Evolutionary conservation across 2,888 invertebrate genomes (phyloP).

Genomic region (Mystacides longicornis): DNA sequence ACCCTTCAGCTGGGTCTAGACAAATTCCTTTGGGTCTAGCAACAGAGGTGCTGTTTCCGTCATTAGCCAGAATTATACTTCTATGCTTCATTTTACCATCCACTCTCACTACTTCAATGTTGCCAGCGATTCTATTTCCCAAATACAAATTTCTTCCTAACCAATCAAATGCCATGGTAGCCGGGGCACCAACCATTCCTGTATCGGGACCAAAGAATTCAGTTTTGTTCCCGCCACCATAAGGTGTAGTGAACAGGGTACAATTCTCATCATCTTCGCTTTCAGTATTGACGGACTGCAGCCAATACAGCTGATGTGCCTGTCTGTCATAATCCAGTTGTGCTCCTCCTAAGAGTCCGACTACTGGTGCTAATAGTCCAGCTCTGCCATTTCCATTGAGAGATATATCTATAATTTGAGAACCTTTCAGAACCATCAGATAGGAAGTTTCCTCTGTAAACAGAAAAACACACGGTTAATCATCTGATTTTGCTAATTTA

Average conservation of each 20-base stretch:
- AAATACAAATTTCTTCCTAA: constrained; percentile 90
- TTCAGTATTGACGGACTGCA: constrained; percentile 62
- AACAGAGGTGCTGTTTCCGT: constrained; percentile 78
- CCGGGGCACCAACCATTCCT: constrained; percentile 87
- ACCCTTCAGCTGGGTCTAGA: constrained; percentile 89
- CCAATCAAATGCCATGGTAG: constrained; percentile 94
- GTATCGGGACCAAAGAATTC: constrained; percentile 74
- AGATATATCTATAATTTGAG: constrained; percentile 81
- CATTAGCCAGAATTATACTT: constrained; percentile 80
- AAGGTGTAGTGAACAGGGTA: constrained; percentile 76
- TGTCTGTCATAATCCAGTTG: constrained; percentile 89
- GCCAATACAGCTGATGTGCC: constrained; percentile 79
- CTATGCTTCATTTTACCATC: constrained; percentile 80
- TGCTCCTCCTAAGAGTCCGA: constrained; percentile 75
- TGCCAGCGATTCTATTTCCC: constrained; percentile 82
- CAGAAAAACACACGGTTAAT: neutral
- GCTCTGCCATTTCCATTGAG: constrained; percentile 68
- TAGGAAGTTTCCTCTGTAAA: constrained; percentile 73
- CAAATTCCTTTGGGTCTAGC: constrained; percentile 82
- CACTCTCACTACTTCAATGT: constrained; percentile 81
- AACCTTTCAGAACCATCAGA: constrained; percentile 81
- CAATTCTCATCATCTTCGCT: constrained; percentile 76
- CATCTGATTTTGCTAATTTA: neutral
- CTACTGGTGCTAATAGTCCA: constrained; percentile 77
- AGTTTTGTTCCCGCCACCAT: constrained; percentile 77